phyloP scores from a whole-genome alignment of 2,888 invertebrate genomes.

The Sussaba pulchella region DNA sequence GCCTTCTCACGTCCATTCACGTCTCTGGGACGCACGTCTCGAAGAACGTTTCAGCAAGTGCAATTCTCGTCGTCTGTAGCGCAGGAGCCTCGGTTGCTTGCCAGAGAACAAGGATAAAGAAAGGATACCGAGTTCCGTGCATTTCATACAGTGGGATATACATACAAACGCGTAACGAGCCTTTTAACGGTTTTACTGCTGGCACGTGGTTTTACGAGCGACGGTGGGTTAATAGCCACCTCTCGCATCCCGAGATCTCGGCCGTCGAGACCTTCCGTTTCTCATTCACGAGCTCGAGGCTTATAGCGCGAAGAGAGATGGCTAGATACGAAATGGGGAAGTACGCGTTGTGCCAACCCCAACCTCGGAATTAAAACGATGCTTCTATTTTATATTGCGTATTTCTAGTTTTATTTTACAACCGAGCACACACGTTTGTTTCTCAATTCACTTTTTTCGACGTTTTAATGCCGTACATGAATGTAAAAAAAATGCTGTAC shows the following conservation, averaged over 20 bases:
- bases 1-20: conserved; percentile 39
- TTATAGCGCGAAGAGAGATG: conserved; percentile 36
- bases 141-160: conserved; percentile 56
- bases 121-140: conserved; percentile 29
- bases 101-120: conserved; percentile 14
- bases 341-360: conserved; percentile 25
- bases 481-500: not conserved
- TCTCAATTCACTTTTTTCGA: conserved; percentile 17
- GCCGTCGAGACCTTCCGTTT: conserved; percentile 57
- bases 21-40: conserved; percentile 26
- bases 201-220: conserved; percentile 70
- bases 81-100: conserved; percentile 32
- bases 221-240: conserved; percentile 70
- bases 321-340: conserved; percentile 33
- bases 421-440: conserved; percentile 3
- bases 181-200: conserved; percentile 71
- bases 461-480: not conserved
- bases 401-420: conserved; percentile 9
- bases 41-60: conserved; percentile 55
- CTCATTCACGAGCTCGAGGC: conserved; percentile 63
- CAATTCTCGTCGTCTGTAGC: conserved; percentile 9
- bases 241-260: conserved; percentile 55
- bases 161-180: conserved; percentile 70
- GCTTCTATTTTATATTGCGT: conserved; percentile 7
- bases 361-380: conserved; percentile 26